phyloP scores from a whole-genome alignment of 2,113 vertebrate genomes.

The Ptyas mucosa region DNA sequence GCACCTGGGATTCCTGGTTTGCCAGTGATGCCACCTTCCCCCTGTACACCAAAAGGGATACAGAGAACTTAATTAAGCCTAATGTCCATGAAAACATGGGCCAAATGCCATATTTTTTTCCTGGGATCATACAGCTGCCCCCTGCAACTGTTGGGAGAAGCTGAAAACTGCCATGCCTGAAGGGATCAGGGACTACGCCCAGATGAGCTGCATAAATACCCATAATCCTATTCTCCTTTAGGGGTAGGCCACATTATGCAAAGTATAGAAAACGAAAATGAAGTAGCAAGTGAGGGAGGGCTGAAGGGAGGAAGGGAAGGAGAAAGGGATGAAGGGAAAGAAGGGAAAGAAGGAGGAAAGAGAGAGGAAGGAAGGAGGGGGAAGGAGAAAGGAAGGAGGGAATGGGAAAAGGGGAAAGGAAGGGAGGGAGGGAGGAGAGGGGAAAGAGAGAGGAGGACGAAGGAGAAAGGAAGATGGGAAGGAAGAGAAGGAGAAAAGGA shows the following conservation, averaged over 20 bases:
- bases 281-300: background rate
- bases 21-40: background rate
- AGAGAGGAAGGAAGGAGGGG: too few species aligned
- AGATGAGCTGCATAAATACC: background rate
- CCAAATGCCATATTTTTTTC: too few species aligned
- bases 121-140: background rate
- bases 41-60: background rate
- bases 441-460: too few species aligned
- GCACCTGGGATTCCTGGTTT: background rate
- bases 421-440: too few species aligned
- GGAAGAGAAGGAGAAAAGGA: background rate
- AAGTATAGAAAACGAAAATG: background rate
- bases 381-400: background rate
- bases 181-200: background rate
- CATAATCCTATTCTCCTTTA: too few species aligned
- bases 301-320: too few species aligned
- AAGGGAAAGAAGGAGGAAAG: too few species aligned
- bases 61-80: background rate
- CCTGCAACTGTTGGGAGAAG: background rate
- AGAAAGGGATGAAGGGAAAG: background rate
- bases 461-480: too few species aligned
- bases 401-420: fast-evolving
- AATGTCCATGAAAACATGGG: background rate
- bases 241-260: background rate
- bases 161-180: background rate